Base-by-base conservation (phyloP, 35 echinoderm and acorn worm species). In the Chiridota heheva region DNA sequence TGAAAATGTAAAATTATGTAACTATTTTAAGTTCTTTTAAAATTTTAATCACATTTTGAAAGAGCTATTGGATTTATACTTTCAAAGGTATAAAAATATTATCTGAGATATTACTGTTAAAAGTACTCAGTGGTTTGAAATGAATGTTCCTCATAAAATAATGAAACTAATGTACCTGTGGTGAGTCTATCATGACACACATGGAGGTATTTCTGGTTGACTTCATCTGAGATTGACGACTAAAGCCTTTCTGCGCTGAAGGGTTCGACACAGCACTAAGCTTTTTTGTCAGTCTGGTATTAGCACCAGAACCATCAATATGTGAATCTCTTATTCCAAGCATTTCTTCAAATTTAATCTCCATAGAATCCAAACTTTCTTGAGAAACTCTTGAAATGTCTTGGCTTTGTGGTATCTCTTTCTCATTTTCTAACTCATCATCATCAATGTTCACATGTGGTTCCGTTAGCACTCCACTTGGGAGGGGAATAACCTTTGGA, bases 161-260 rank as follows among this genome's bases (percentile, higher is more conserved):
- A n/a, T n/a, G n/a, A n/a, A n/a, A n/a, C n/a, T 20, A 69, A 59
- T 61, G 39, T 77, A 87, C 87, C 10, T 73, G 72, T 40, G 95
- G 95, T 22, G 84, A 91, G 49, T 87, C 95, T 2, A 98, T 64
- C 30, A 88, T 40, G 28, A 87, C 95, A 34, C 58, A 65, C 69
- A 91, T 91, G 0, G 95, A 98, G 3, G 85, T 72, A 69, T 96
- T 90, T 38, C 85, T 43, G 0, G 78, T 78, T 44, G 75, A 86
- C 39, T 95, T 90, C 25, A 83, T 36, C 3, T 84, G 42, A 7
- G 85, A 89, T 40, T 64, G 46, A 29, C 79, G 42, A 25, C 90
- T 92, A 7, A 77, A 53, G 44, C 83, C 70, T 22, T 80, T 87
- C 26, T 82, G 61, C n/a, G n/a, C n/a, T n/a, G n/a, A n/a, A n/a